Base-by-base conservation (phyloP, 2,888 invertebrate species). In the Caenorhabditis sp. region DNA sequence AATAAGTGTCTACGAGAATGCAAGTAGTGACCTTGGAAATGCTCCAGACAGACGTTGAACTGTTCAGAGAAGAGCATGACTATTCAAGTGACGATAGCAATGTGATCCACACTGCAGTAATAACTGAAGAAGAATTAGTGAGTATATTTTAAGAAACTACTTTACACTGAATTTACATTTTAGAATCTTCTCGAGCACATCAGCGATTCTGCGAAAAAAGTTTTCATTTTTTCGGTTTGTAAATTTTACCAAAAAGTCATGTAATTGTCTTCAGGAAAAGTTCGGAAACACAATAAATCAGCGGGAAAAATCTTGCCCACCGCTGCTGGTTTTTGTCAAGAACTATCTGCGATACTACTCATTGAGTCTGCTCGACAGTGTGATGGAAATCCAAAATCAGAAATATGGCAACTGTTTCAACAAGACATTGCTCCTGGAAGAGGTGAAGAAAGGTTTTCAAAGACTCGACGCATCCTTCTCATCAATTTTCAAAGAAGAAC, bases 261-360 rank as follows among this genome's bases (percentile, higher is more conserved):
- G n/a, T n/a, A n/a, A n/a, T n/a, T n/a, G n/a, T n/a, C n/a, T 40
- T 5, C 64, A 72, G 72, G 72, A 64, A 9, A 64, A 65, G 13
- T 3, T 72, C n/a, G 58, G 56, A 40, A 40, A 40, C 11, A 2
- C 40, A 9, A 20, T 55, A n/a, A n/a, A n/a, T n/a, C n/a, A n/a
- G n/a, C n/a, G n/a, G n/a, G n/a, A n/a, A n/a, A n/a, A n/a, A n/a
- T n/a, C n/a, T n/a, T n/a, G n/a, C n/a, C 5, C 18, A 1, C 70
- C 70, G 3, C 6, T 61, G 5, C 8, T 70, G 0, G 18, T 37
- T 9, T 70, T 70, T 22, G 61, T 70, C 13, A 70, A 70, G 18
- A 65, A 72, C 37, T 72, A 58, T 15, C 47, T 72, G 8, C 56
- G 64, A 18, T 11, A 72, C 35, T 72, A 72, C 37, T 64, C 72